Conservation (phyloP, 2,113 vertebrate genomes). For the Melanerpes formicivorus region DNA sequence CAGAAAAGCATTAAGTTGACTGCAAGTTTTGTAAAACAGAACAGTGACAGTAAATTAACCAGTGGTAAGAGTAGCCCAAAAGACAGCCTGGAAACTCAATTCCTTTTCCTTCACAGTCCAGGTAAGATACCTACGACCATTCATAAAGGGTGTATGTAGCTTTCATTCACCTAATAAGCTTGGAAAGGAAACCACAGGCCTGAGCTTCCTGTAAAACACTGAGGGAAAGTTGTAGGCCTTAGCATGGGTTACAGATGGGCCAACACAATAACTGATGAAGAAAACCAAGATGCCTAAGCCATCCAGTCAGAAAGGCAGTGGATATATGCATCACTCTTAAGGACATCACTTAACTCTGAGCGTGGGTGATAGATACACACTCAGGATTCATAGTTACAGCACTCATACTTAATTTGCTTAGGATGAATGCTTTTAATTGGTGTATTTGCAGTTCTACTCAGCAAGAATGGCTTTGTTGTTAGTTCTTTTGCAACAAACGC, state of each 20-base stretch:
- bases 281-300: not conserved
- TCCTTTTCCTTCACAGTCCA: not conserved
- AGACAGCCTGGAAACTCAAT: not conserved
- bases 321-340: not conserved
- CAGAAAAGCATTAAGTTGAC: not conserved
- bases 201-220: not conserved
- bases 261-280: not conserved
- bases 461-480: not conserved
- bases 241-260: not conserved
- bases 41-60: not conserved
- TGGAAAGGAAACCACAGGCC: not conserved
- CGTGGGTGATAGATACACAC: not conserved
- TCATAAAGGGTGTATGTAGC: not conserved
- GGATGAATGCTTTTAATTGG: not conserved
- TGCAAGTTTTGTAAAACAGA: not conserved
- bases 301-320: not conserved
- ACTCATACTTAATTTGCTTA: not conserved
- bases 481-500: not conserved
- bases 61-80: not conserved
- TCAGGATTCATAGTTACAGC: not conserved
- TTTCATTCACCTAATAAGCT: not conserved
- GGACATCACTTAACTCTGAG: not conserved
- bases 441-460: not conserved
- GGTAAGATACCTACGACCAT: not conserved
- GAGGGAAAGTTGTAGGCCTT: not conserved